Evolutionary conservation across 2,113 vertebrate genomes (phyloP).

Genomic region (Ceyx cyanopectus): DNA sequence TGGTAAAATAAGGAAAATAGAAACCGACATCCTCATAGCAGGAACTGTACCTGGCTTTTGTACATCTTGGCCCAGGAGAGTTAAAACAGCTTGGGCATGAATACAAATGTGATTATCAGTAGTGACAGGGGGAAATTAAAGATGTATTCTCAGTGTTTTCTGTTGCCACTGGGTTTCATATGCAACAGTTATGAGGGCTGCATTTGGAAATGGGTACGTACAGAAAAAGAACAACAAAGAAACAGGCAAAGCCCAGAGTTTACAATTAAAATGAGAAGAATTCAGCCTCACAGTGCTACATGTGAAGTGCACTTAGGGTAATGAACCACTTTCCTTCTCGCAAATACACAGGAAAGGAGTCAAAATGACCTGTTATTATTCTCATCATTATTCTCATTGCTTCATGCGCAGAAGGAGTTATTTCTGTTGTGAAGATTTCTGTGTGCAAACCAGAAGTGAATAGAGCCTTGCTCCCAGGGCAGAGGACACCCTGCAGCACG

Average conservation of each 20-base stretch:
- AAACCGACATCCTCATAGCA: neutral
- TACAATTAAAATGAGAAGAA: neutral
- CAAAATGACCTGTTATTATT: neutral
- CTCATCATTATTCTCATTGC: neutral
- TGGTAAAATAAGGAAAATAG: neutral
- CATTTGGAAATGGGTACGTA: neutral
- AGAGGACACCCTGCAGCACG: neutral
- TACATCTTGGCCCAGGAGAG: neutral
- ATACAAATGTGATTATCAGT: neutral
- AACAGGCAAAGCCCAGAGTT: neutral
- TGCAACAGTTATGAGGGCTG: neutral
- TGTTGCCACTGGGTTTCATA: neutral
- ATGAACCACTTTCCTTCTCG: rapidly evolving
- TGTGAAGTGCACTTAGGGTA: neutral
- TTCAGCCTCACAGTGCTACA: neutral
- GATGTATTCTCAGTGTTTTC: neutral
- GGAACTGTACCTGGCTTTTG: neutral
- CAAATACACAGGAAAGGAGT: neutral
- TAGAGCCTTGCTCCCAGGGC: neutral
- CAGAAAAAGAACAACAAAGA: neutral
- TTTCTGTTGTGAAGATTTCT: neutral
- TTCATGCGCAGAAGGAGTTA: neutral
- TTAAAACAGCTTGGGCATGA: neutral
- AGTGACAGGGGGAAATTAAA: neutral
- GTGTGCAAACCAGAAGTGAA: neutral